Base-by-base conservation (phyloP, 2,888 invertebrate species). In the Spisula solida region DNA sequence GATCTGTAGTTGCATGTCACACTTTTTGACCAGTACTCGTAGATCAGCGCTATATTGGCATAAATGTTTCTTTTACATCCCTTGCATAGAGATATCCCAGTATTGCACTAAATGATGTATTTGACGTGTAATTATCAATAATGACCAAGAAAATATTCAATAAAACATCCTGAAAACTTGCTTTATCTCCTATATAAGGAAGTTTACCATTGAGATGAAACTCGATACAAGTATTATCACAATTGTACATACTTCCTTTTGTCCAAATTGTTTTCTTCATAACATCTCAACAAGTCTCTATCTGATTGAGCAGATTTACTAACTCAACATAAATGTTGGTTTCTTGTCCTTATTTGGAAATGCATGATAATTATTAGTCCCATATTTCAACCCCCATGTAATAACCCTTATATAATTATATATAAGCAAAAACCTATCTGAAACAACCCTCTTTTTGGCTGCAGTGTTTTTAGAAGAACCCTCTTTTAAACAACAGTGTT, bases 221-320 rank as follows among this genome's bases (percentile, higher is more conserved):
- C 83, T 75, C 29, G 34, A 75, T 60, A 70, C 75, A 83, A 83
- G 83, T 83, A 83, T 83, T 83, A 83, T 83, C 83, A 83, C 51
- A 16, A 83, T 75, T 29, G 51, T 29, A 48, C 83, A 83, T 70
- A 83, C 83, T 83, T 83, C 83, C 83, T 83, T 83, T 75, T 83
- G 83, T 20, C 75, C 75, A 75, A 75, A 75, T 34, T 34, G 75
- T 75, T 18, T 75, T 10, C 34, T 34, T 34, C 31, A 34, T 34
- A 75, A 75, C n/a, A 75, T 75, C 75, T 75, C 16, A 6, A 18
- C 31, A 34, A 16, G 18, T 75, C 34, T 75, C 0, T 75, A 31
- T 75, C 75, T 75, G 70, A 70, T 70, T 29, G 0, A 66, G 60
- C 25, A 25, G 4, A 12, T 66, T 66, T 12, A n/a, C 8, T 66